Evolutionary conservation across 2,113 vertebrate species (phyloP).

Genomic region (Chitala chitala): DNA sequence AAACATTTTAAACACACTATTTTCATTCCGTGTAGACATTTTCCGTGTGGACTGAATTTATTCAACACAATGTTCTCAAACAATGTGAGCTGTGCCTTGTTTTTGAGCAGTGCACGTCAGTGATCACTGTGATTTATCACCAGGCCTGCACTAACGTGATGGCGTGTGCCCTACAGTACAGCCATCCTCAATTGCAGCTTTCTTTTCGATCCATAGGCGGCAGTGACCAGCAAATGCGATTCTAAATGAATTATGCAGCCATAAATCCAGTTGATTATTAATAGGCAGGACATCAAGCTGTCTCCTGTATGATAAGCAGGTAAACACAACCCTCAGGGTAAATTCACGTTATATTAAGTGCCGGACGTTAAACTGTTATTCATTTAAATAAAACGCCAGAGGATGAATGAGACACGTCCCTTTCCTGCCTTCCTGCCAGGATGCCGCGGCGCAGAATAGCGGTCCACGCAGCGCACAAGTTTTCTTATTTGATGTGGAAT

Average conservation of each 20-base stretch:
- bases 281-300: not conserved
- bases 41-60: too few species aligned
- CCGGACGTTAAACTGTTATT: not conserved
- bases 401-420: not conserved
- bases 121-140: too few species aligned
- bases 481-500: not conserved
- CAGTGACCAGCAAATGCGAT: not conserved
- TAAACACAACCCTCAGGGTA: not conserved
- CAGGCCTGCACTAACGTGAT: not conserved
- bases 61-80: too few species aligned
- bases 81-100: too few species aligned
- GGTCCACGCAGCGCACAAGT: not conserved
- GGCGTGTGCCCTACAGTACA: not conserved
- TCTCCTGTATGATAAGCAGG: not conserved
- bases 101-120: too few species aligned
- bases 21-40: too few species aligned
- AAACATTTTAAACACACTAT: too few species aligned
- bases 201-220: constrained; percentile 14
- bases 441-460: not conserved
- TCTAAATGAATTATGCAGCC: not conserved
- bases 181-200: not conserved
- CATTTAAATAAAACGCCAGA: not conserved
- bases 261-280: constrained; percentile 14
- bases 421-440: not conserved
- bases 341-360: not conserved